Evolutionary conservation across 2,888 invertebrate species (phyloP).

Genomic region (Oasisia sp.): DNA sequence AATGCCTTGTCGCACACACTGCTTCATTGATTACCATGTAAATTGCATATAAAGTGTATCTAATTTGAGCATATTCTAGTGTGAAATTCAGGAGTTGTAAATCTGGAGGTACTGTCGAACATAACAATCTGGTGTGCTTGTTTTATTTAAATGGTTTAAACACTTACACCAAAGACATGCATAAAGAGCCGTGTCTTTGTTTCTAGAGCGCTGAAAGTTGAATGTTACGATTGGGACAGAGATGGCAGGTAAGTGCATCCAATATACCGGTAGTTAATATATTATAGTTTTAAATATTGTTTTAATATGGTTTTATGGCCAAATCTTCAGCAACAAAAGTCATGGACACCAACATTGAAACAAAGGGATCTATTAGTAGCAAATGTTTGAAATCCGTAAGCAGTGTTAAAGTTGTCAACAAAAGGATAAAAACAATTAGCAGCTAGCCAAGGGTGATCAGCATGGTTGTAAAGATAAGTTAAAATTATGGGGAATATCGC

Average conservation of each 20-base stretch:
- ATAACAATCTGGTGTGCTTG: constrained; percentile 18
- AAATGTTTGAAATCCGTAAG: too few relatives aligned
- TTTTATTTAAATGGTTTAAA: not conserved
- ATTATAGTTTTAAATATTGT: not conserved
- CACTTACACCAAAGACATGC: not conserved
- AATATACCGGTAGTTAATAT: not conserved
- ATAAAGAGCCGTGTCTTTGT: constrained; percentile 29
- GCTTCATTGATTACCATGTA: not conserved
- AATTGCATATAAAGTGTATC: not conserved
- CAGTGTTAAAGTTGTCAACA: too few relatives aligned
- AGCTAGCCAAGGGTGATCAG: too few relatives aligned
- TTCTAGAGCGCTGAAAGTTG: constrained; percentile 67
- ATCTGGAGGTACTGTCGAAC: not conserved
- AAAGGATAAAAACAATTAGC: too few relatives aligned
- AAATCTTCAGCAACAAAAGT: not conserved
- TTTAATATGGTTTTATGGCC: not conserved
- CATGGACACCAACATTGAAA: too few relatives aligned
- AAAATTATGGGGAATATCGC: too few relatives aligned
- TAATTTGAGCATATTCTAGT: not conserved
- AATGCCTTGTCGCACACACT: too few relatives aligned
- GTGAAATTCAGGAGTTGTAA: not conserved
- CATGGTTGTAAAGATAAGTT: too few relatives aligned
- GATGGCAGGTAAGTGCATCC: constrained; percentile 59
- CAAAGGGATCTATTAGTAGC: too few relatives aligned
- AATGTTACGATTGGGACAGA: constrained; percentile 68